A percentile compares a stretch with the other conserved stretches of the same genome.
phyloP scores from a whole-genome alignment of 2,888 invertebrate genomes.

The Petrophora chlorosata region DNA sequence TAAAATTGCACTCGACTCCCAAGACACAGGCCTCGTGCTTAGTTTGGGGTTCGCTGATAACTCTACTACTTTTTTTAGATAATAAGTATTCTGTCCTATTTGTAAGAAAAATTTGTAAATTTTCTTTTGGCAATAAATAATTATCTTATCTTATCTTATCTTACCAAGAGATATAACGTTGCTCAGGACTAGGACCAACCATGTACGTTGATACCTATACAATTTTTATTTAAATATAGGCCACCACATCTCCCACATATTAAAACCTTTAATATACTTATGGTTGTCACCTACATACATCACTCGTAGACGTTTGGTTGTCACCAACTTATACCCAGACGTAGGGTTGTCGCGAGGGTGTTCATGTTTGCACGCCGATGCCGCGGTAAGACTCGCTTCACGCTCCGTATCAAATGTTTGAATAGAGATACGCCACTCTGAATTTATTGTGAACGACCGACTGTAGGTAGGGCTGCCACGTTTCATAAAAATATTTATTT shows the following conservation, averaged over 20 bases:
- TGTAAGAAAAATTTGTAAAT: too few relatives aligned
- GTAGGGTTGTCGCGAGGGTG: constrained; percentile 34
- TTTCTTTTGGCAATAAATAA: too few relatives aligned
- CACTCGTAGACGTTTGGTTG: neutral
- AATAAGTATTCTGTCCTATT: too few relatives aligned
- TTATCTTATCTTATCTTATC: too few relatives aligned
- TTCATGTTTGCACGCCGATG: constrained; percentile 73
- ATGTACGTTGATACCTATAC: too few relatives aligned
- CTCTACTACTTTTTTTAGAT: too few relatives aligned
- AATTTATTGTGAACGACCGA: constrained; percentile 74
- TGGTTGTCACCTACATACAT: constrained; percentile 11
- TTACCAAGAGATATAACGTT: too few relatives aligned
- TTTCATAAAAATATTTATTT: too few relatives aligned
- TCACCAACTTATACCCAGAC: constrained; percentile 18
- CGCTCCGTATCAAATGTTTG: constrained; percentile 79
- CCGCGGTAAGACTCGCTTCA: constrained; percentile 68
- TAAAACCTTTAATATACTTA: constrained; percentile 17
- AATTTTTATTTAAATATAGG: constrained; percentile 17
- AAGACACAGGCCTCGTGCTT: too few relatives aligned
- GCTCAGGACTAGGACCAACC: too few relatives aligned
- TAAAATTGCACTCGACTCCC: too few relatives aligned
- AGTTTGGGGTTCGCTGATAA: too few relatives aligned
- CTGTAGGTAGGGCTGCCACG: constrained; percentile 28
- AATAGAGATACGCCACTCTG: constrained; percentile 78
- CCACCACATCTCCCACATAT: constrained; percentile 10